Evolutionary conservation across 2,113 vertebrate genomes (phyloP).

Genomic region (Sphyrna mokarran): DNA sequence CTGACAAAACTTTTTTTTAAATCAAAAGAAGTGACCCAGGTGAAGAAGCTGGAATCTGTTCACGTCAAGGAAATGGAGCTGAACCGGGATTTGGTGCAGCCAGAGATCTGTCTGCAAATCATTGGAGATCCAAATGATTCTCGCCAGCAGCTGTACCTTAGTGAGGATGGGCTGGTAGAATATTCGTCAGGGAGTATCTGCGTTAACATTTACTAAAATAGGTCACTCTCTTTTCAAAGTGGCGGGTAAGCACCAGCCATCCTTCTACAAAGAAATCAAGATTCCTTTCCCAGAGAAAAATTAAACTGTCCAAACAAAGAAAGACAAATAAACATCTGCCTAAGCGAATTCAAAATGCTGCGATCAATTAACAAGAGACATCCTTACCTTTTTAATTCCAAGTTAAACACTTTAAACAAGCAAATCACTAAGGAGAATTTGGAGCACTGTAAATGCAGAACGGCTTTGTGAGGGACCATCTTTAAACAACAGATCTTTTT

Average conservation of each 20-base stretch:
- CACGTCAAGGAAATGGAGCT: background rate
- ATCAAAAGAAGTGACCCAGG: background rate
- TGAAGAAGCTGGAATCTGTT: background rate
- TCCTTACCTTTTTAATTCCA: background rate
- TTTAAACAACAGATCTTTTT: background rate
- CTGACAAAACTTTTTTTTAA: background rate
- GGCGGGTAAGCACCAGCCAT: no score
- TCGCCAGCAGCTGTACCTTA: background rate
- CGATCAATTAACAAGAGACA: background rate
- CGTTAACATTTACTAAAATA: background rate
- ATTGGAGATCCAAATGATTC: background rate
- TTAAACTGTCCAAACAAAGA: background rate
- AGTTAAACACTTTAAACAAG: background rate
- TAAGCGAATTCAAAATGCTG: background rate
- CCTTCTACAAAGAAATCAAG: background rate
- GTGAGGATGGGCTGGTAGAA: background rate
- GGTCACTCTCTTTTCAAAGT: background rate
- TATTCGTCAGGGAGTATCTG: background rate
- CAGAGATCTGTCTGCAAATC: background rate
- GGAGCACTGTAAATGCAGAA: background rate
- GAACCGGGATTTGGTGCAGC: background rate
- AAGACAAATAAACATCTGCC: background rate
- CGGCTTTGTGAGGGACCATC: background rate
- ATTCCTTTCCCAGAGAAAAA: background rate
- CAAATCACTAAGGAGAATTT: background rate